Base-by-base conservation (phyloP, 2,113 vertebrate species). In the Eulemur rufifrons region DNA sequence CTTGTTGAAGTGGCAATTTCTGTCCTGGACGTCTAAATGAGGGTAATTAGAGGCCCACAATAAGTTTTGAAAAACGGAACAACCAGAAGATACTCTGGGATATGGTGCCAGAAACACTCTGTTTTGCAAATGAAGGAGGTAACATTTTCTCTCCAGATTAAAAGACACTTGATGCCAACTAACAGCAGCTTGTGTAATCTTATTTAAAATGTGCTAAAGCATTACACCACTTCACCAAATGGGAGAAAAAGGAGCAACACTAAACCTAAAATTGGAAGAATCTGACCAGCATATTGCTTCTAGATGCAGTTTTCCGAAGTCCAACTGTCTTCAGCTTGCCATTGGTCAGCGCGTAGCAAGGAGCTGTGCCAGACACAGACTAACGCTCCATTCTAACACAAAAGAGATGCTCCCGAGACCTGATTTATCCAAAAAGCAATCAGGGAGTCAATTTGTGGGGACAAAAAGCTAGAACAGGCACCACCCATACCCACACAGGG, bases 151-250 rank as follows among this genome's bases (percentile, higher is more conserved):
- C 94, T 96, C 81, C 96, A 86, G 92, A 96, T 96, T 95, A 92
- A 87, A 89, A 94, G 94, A 94, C 93, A 89, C 92, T 86, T n/a
- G 90, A 92, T 76, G 92, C 88, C 96, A 96, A 80, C 81, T 88
- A 87, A 91, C 92, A 91, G 96, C 96, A 91, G 94, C 96, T 97
- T 95, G 95, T 96, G 91, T 91, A 52, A 80, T 96, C 92, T 96
- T 97, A 97, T 96, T 89, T 95, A 95, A 97, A 97, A 97, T 83
- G 96, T 97, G 97, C 89, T 96, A 96, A 92, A 95, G 96, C 94
- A 84, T 95, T 81, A 85, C 39, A 66, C 94, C 90, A 87, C 95
- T 95, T 95, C 80, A 87, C 95, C 96, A 96, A 95, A 91, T 66
- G 88, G 92, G 68, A 92, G 91, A 21, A 64, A 92, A 96, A 68